Conservation (phyloP, 1,140 invertebrate genomes). For the Potamilus streckersoni region DNA sequence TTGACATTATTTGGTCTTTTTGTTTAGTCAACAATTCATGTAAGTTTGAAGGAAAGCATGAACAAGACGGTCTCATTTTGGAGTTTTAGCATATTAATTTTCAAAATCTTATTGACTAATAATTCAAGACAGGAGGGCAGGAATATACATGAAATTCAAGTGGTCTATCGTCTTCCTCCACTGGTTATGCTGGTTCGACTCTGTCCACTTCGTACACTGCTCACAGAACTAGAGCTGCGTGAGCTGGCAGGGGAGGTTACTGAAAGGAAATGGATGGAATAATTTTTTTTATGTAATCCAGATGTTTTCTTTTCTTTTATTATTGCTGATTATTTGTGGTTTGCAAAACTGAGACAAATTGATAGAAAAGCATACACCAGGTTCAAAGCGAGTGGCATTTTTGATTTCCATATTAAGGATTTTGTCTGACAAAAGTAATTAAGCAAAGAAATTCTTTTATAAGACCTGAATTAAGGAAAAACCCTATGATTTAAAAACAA, state of each 20-base stretch:
- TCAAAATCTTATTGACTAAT: no score
- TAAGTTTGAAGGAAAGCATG: no score
- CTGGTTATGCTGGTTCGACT: constrained; percentile 19
- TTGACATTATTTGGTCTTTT: no score
- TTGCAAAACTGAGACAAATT: background rate
- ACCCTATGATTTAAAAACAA: no score
- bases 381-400: background rate
- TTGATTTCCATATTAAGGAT: background rate
- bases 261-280: constrained; percentile 19
- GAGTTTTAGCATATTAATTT: no score
- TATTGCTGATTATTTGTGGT: background rate
- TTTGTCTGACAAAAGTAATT: background rate
- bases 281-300: background rate
- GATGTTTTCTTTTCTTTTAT: background rate
- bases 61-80: no score
- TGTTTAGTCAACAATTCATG: no score
- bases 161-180: background rate
- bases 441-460: background rate
- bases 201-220: constrained; percentile 41
- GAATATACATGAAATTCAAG: no score
- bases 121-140: no score
- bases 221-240: constrained; percentile 46
- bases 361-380: background rate
- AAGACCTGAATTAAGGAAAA: no score
- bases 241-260: constrained; percentile 48